Evolutionary conservation across 2,113 vertebrate species (phyloP), one percentile per base, ranked within the genome.

Genomic region (Sphyrna mokarran): DNA sequence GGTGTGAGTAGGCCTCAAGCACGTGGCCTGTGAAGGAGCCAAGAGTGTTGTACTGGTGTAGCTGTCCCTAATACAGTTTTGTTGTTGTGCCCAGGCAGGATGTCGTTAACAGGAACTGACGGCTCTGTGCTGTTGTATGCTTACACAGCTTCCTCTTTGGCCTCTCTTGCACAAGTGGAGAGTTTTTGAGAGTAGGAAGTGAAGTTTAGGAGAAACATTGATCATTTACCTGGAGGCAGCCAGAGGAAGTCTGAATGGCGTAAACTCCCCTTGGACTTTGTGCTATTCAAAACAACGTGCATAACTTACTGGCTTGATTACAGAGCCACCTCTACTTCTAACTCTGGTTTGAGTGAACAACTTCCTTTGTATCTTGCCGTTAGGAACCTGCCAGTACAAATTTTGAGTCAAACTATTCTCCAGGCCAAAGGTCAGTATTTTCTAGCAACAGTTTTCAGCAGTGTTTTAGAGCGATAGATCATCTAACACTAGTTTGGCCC

Each of bases 101-200:
- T 94, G 63, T 94, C 66, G 54, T 72, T 72, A 95, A 95, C 94
- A 95, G 94, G 94, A 95, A 95, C 94, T 95, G 94, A 95, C 68
- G 68, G 94, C 26, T 95, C 70, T 76, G 69, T 76, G 68, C 37
- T 48, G 94, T 72, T 95, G 68, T 95, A 68, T 95, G 54, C 43
- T 94, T 9, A 3, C 63, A 70, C 37, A 43, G 68, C 93, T 95
- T 95, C 94, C 94, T 95, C 94, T 95, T 95, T 54, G 26, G 40
- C 13, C 26, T 95, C 23, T 6, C 94, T 95, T 94, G 93, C 40
- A 76, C 40, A 70, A 48, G 68, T 76, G 69, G 69, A 95, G 69
- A 72, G 94, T 13, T 95, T 95, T 95, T 33, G 40, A 72, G 37
- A 76, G 94, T 54, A 95, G 58, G 61, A 93, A 93, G 61, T 14